Evolutionary conservation across 2,113 vertebrate genomes (phyloP), one percentile per base, ranked within the genome.

Genomic region (Prunella fulvescens): DNA sequence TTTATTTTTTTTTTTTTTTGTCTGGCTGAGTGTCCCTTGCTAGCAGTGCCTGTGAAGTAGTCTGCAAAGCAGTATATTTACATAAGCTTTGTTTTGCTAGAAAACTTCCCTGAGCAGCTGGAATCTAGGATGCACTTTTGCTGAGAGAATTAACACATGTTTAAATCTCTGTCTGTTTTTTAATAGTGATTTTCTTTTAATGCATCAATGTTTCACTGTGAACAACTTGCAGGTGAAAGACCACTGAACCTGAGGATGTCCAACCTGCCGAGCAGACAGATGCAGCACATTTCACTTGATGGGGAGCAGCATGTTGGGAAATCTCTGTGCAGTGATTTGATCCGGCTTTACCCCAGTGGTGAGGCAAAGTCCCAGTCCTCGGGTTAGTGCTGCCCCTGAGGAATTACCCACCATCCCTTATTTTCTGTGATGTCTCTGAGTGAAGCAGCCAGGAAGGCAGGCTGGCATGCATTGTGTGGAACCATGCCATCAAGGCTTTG

Each of bases 231-330:
- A 99, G 99, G 98, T 86, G 99, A 99, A 48, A 98, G 99, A 53
- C 99, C 99, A 3, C 96, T 99, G 96, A 99, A 99, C 97, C 96
- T 99, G 81, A 98, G 98, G 9, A 98, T 99, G 88, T 97, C 99
- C 28, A 98, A 94, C 64, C 97, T 98, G 88, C 98, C 98, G 11
- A 97, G 95, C 37, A 97, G 98, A 91, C 98, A 98, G 51, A 69
- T 98, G 81, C 98, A 98, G 92, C 98, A 98, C 91, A 97, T 98
- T 94, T 85, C 97, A 42, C 95, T 98, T 4, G 98, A 98, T 48
- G 98, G 98, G 77, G 98, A 98, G 86, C 97, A 97, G 92, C 95
- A 97, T 2, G 44, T 98, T 74, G 98, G 98, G 42, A 98, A 99
- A 86, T 98, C 99, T 95, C 97, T 99, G 69, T 98, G 98, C 94